phyloP scores from a whole-genome alignment of 2,888 invertebrate species.

The Ectropis crepuscularia region DNA sequence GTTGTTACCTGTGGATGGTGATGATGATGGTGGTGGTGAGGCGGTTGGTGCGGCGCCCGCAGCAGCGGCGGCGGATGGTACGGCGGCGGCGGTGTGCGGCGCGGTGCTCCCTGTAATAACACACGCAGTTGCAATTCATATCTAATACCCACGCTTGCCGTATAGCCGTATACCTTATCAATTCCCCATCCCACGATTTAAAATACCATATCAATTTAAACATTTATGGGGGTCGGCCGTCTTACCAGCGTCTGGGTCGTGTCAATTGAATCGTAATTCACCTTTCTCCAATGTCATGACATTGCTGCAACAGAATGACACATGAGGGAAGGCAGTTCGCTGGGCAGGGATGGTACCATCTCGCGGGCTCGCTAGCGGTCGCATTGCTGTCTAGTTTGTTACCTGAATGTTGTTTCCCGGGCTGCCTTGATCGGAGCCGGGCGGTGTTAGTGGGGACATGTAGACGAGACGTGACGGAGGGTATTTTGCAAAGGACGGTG shows the following conservation, averaged over 20 bases:
- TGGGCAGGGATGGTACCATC: conserved; percentile 74
- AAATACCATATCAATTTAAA: conserved; percentile 38
- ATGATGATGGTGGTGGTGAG: conserved; percentile 62
- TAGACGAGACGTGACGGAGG: conserved; percentile 86
- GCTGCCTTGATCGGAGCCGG: conserved; percentile 94
- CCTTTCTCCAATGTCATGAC: conserved; percentile 40
- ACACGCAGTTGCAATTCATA: conserved; percentile 45
- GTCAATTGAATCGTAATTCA: conserved; percentile 47
- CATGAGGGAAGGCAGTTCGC: conserved; percentile 56
- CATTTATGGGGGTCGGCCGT: conserved; percentile 49
- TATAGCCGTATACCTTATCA: neutral
- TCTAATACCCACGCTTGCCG: neutral
- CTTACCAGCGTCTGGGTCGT: conserved; percentile 42
- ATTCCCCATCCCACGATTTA: conserved; percentile 14
- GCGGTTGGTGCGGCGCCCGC: conserved; percentile 63
- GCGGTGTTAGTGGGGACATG: conserved; percentile 94
- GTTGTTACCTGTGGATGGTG: conserved; percentile 63
- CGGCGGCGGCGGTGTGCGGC: conserved; percentile 91
- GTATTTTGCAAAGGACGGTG: conserved; percentile 73
- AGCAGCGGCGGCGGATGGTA: conserved; percentile 86
- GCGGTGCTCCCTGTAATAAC: conserved; percentile 83
- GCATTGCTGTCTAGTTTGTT: conserved; percentile 56
- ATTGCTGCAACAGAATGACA: conserved; percentile 48
- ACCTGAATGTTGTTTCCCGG: conserved; percentile 89
- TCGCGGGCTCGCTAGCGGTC: conserved; percentile 59